Base-by-base conservation (phyloP, 2,113 vertebrate species). In the Phoenicopterus ruber region DNA sequence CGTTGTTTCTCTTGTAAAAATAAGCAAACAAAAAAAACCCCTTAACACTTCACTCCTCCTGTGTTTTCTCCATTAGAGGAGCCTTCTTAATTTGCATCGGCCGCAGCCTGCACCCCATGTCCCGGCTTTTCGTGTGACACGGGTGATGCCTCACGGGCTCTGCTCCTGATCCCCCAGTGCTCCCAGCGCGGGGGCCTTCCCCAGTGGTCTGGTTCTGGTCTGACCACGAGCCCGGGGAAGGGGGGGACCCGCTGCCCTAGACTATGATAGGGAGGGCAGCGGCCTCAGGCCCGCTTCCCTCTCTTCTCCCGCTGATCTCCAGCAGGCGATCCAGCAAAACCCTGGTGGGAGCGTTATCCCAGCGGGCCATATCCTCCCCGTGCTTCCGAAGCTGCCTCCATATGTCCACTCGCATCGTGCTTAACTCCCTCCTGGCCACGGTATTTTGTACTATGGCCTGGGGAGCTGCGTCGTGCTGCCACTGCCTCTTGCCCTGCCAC, bases 311-410 rank as follows among this genome's bases (percentile, higher is more conserved):
- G 0, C 77, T 63, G 63, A 96, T 86, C 47, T 96, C 86, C 69
- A 95, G 69, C 69, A 97, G 93, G 55, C 83, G 93, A 42, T 94
- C 94, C 65, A 96, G 80, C 94, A 97, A 69, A 32, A 73, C 69
- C 69, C 55, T 88, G 32, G 77, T 96, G 65, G 96, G 91, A 70
- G 57, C 86, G 0, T 95, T 96, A 42, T 96, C 94, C 95, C 95
- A 97, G 72, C 13, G 38, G 42, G 55, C 14, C 96, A 96, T 97
- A 46, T 96, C 72, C 76, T 96, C 95, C 46, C 95, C 91, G 0
- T 67, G 88, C 72, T 93, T 86, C 69, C 77, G 65, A 20, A 97
- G 96, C 91, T 93, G 86, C 80, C 95, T 91, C 96, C 95, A 94
- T 12, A 95, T 88, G 44, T 93, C 89, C 83, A 94, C 94, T 5